These are phyloP conservation scores for Pachypanchax playfairii DNA, from an alignment of 2,113 vertebrate genomes.

Conservation along the genomic window DNA sequence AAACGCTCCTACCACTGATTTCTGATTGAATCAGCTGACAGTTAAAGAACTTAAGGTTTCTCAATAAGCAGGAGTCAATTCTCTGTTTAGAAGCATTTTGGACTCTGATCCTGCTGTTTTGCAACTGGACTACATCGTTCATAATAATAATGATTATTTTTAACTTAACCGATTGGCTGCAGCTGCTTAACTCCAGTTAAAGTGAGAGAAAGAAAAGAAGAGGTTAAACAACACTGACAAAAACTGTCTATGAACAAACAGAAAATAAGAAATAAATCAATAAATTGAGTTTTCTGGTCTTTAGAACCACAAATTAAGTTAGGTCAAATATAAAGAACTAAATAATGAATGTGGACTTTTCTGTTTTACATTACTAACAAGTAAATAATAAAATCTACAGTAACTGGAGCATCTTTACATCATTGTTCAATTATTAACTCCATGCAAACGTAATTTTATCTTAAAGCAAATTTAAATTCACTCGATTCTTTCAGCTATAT, in stretches of 20 bases:
- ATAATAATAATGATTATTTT: conserved; percentile 30
- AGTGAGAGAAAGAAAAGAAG: accelerated
- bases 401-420: not conserved
- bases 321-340: not conserved
- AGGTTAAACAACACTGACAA: conserved; percentile 1
- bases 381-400: not conserved
- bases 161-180: not conserved
- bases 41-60: not conserved
- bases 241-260: no score
- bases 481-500: not conserved
- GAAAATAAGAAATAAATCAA: no score
- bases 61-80: not conserved
- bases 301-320: no score
- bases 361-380: no score
- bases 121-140: accelerated
- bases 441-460: conserved; percentile 7
- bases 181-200: not conserved
- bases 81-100: not conserved
- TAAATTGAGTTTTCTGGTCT: no score
- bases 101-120: not conserved
- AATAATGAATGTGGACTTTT: no score
- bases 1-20: not conserved
- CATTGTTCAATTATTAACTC: not conserved
- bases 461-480: conserved; percentile 8
- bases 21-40: not conserved